phyloP scores from a whole-genome alignment of 2,888 invertebrate species.

The Sesia apiformis region DNA sequence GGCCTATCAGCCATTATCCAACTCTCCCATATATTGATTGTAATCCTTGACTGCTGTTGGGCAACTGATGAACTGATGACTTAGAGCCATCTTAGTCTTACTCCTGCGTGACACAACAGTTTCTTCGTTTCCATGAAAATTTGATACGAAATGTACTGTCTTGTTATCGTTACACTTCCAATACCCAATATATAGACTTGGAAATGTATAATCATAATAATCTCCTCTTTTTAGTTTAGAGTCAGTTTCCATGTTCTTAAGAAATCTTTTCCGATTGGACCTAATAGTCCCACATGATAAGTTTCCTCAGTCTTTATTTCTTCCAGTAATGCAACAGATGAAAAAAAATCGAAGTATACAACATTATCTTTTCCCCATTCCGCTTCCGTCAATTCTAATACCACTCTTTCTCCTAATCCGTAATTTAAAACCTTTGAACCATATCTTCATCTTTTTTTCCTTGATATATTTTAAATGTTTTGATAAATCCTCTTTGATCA shows the following conservation, averaged over 20 bases:
- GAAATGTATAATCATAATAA: no score
- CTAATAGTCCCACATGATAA: not conserved
- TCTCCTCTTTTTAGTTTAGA: not conserved
- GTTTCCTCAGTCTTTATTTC: not conserved
- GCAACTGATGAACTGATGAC: constrained; percentile 8
- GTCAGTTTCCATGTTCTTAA: not conserved
- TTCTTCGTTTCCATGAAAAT: constrained; percentile 10
- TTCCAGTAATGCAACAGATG: not conserved
- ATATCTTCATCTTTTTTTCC: not conserved
- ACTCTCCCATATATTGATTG: constrained; percentile 15
- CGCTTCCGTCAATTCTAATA: not conserved
- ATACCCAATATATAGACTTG: no score
- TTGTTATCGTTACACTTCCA: not conserved
- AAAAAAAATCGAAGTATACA: not conserved
- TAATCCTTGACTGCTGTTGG: constrained; percentile 14
- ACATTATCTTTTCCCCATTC: not conserved
- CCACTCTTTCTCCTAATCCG: not conserved
- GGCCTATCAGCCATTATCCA: constrained; percentile 25
- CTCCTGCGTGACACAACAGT: constrained; percentile 6
- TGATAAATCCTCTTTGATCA: no score
- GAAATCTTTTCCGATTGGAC: not conserved
- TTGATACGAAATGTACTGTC: constrained; percentile 3
- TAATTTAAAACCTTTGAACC: not conserved
- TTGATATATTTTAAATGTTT: no score
- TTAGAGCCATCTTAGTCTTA: constrained; percentile 13